phyloP scores from a whole-genome alignment of 1,140 invertebrate genomes.

The Nautilus pompilius region DNA sequence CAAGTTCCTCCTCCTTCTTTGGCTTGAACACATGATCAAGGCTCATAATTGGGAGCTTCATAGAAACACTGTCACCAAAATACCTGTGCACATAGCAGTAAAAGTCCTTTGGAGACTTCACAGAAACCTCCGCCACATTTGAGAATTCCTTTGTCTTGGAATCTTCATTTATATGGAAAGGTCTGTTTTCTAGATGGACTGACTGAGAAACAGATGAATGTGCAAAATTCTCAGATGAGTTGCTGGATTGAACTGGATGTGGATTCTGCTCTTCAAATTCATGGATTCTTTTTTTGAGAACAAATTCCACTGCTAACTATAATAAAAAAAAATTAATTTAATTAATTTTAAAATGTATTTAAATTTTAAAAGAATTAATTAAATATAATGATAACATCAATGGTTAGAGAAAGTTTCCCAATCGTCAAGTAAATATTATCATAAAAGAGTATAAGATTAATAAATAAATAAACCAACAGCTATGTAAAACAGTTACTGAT shows the following conservation, averaged over 20 bases:
- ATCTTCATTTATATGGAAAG: neutral
- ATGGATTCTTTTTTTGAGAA: slow-evolving; percentile 21
- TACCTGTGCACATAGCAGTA: slow-evolving; percentile 44
- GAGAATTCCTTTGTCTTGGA: neutral
- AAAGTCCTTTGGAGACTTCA: slow-evolving; percentile 26
- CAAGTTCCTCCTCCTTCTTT: slow-evolving; percentile 19
- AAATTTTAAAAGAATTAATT: neutral
- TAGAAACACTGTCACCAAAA: slow-evolving; percentile 49
- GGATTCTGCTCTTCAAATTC: slow-evolving; percentile 19
- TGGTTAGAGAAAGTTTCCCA: neutral
- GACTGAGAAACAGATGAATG: neutral
- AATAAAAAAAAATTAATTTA: slow-evolving; percentile 11
- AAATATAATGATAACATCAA: neutral
- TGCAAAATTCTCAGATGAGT: neutral
- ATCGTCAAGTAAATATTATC: neutral
- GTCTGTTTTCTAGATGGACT: neutral
- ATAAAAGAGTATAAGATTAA: neutral
- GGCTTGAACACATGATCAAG: slow-evolving; percentile 20
- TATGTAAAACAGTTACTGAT: neutral
- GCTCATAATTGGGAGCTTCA: slow-evolving; percentile 29
- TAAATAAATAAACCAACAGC: neutral
- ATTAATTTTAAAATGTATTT: neutral
- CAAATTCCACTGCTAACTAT: slow-evolving; percentile 26
- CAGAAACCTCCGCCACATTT: neutral
- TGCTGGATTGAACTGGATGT: neutral